phyloP scores from a whole-genome alignment of 1,140 invertebrate genomes.

The Homalodisca vitripennis region DNA sequence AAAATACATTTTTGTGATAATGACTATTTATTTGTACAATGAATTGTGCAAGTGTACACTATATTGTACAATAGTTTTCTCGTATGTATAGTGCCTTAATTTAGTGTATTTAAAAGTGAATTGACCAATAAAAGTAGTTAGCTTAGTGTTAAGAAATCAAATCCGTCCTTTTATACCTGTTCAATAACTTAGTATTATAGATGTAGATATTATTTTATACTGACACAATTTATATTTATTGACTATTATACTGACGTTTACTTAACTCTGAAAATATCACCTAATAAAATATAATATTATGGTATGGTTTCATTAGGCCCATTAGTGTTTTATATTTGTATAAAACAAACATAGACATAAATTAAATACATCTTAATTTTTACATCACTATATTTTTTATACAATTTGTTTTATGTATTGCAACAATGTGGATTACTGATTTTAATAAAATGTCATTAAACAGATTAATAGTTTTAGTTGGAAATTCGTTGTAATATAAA shows the following conservation, averaged over 20 bases:
- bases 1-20: not conserved
- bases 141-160: not conserved
- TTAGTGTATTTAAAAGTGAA: not conserved
- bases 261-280: no score
- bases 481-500: no score
- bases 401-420: no score
- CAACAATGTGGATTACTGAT: no score
- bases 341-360: no score
- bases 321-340: no score
- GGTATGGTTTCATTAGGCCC: no score
- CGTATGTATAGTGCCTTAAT: not conserved
- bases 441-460: no score
- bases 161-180: not conserved
- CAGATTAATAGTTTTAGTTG: no score
- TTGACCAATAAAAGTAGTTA: not conserved
- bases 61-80: not conserved
- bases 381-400: not conserved
- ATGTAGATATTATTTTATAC: not conserved
- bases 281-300: no score
- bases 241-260: no score
- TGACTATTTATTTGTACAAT: slow-evolving; percentile 27
- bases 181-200: not conserved
- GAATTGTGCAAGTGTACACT: slow-evolving; percentile 10
- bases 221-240: not conserved
- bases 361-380: not conserved